phyloP scores from a whole-genome alignment of 2,888 invertebrate genomes.

The Neoitamus cyanurus region DNA sequence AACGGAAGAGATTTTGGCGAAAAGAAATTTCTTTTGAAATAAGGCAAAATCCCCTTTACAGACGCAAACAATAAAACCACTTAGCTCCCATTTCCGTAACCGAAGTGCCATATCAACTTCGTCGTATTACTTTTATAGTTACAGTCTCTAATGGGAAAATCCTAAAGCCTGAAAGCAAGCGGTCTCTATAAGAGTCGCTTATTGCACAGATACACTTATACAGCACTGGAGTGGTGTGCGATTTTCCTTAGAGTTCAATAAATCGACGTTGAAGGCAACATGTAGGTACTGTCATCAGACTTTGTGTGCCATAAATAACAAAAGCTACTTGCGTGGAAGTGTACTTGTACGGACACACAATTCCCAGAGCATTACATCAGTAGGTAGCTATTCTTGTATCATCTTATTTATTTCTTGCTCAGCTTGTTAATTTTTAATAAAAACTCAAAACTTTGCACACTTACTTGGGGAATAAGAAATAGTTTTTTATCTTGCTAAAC shows the following conservation, averaged over 20 bases:
- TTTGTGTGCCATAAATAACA: not conserved
- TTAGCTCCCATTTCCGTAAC: conserved; percentile 49
- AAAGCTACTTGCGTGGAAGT: not conserved
- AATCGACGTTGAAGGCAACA: not conserved
- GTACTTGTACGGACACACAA: not conserved
- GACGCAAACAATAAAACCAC: conserved; percentile 52
- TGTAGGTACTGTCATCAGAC: not conserved
- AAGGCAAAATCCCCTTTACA: conserved; percentile 17
- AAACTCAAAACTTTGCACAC: no score
- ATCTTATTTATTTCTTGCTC: no score
- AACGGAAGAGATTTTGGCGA: conserved; percentile 19
- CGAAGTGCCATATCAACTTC: conserved; percentile 48
- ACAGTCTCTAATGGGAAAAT: conserved; percentile 42
- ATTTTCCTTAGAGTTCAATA: not conserved
- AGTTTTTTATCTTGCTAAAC: no score
- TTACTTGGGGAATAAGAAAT: no score
- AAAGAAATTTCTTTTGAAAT: not conserved
- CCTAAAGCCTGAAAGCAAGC: not conserved
- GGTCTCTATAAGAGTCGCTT: not conserved
- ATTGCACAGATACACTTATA: not conserved
- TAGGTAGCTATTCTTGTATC: no score
- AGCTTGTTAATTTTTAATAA: no score
- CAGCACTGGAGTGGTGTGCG: not conserved
- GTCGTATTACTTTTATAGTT: conserved; percentile 49
- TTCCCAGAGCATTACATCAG: not conserved